A percentile compares a stretch with the other conserved stretches of the same genome.
These are phyloP conservation scores for Hirundichthys speculiger DNA, from an alignment of 2,113 vertebrate genomes.

Conservation along the genomic window DNA sequence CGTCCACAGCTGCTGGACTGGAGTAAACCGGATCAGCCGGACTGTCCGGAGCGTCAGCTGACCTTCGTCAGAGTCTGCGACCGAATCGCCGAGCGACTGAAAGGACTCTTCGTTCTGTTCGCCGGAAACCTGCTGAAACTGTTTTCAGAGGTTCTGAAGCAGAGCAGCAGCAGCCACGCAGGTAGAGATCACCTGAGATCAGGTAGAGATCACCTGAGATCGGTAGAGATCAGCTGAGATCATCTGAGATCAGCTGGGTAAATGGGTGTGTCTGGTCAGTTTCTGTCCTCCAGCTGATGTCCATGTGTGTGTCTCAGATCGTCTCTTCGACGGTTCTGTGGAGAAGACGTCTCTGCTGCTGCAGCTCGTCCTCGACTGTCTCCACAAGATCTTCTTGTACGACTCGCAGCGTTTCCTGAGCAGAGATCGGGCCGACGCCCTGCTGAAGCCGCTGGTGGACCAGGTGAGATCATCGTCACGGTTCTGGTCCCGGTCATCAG, in stretches of 20 bases:
- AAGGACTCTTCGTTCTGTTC: constrained; percentile 93
- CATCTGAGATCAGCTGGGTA: too few species aligned
- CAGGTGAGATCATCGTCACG: constrained; percentile 82
- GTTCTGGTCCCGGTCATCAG: neutral
- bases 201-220: too few species aligned
- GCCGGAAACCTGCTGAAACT: constrained; percentile 93
- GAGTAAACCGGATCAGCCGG: constrained; percentile 86
- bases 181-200: too few species aligned
- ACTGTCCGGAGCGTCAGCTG: constrained; percentile 85
- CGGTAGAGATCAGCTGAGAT: too few species aligned
- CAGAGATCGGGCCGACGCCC: constrained; percentile 88
- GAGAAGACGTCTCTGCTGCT: constrained; percentile 87
- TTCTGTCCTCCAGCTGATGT: neutral
- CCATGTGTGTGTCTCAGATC: constrained; percentile 66
- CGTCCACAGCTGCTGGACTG: constrained; percentile 90
- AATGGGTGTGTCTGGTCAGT: too few species aligned
- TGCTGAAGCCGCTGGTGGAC: constrained; percentile 90
- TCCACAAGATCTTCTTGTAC: constrained; percentile 93
- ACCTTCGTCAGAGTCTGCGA: constrained; percentile 90
- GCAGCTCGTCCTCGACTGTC: constrained; percentile 83
- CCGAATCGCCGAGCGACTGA: constrained; percentile 87
- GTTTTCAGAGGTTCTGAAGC: constrained; percentile 85
- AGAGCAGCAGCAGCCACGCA: constrained; percentile 82
- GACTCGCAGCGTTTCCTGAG: constrained; percentile 93
- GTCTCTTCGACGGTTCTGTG: neutral